Conservation (phyloP, 2,888 invertebrate genomes). For the Horisme vitalbata region DNA sequence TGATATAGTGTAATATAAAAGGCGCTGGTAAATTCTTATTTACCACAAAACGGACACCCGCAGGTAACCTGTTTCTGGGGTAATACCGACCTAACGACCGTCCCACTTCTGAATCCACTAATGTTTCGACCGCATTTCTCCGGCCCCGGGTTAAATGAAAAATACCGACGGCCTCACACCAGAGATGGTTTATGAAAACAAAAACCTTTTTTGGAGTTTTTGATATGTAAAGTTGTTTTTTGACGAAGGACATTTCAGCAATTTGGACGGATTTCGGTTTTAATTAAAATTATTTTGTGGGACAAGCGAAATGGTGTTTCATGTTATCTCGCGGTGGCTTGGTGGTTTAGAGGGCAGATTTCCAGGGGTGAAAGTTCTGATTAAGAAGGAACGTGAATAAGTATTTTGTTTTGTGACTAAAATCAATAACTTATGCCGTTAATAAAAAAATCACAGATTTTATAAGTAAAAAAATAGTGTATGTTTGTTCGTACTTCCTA, state of each 20-base stretch:
- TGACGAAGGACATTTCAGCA: conserved; percentile 29
- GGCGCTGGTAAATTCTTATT: too few species aligned
- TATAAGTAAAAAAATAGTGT: too few species aligned
- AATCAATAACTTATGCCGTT: too few species aligned
- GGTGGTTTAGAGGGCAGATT: too few species aligned
- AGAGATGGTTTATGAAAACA: conserved; percentile 37
- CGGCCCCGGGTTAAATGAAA: conserved; percentile 36
- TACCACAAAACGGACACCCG: too few species aligned
- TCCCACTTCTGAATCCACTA: conserved; percentile 35
- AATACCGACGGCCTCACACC: conserved; percentile 34
- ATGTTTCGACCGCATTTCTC: conserved; percentile 34
- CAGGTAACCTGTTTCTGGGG: not conserved
- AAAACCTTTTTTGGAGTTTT: conserved; percentile 32
- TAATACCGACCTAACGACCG: conserved; percentile 24
- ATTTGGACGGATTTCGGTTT: conserved; percentile 28
- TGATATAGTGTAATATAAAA: too few species aligned
- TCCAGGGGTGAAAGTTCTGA: too few species aligned
- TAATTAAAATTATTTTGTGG: conserved; percentile 36
- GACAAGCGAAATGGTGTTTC: conserved; percentile 1
- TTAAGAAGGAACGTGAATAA: too few species aligned
- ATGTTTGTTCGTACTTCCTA: too few species aligned
- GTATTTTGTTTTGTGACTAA: too few species aligned
- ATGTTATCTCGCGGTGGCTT: not conserved
- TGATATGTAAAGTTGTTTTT: conserved; percentile 36
- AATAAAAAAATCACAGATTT: too few species aligned